Evolutionary conservation across 2,113 vertebrate species (phyloP), one percentile per base, ranked within the genome.

Genomic region (Anseranas semipalmata): DNA sequence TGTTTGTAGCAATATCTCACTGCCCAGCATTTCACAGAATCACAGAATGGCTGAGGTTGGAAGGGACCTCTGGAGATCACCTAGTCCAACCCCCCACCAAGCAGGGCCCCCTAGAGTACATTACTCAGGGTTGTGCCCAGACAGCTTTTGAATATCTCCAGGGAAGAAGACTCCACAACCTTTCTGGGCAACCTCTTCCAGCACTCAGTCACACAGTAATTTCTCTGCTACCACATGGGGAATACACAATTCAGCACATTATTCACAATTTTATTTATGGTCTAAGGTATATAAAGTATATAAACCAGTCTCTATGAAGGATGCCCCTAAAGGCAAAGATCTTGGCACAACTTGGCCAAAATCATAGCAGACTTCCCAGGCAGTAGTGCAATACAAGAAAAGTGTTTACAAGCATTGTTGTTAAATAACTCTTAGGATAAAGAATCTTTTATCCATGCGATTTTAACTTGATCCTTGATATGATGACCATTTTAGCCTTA

Each of bases 231-330:
- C 68, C 15, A 45, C 3, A 1, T 55, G 35, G 19, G 25, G 25
- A n/a, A 45, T 25, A 25, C 0, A 1, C 27, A 77, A 19, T 43
- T 37, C 3, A 1, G 76, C 21, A 27, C 13, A 11, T 39, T 48
- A 70, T 43, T 88, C 25, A 43, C 39, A 22, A 22, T 60, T 73
- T 81, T 66, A 14, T 63, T 71, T 89, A 32, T 67, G 30, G 8
- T 68, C 27, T 37, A 53, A 87, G 35, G 15, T 65, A 33, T 18
- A 10, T 67, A 73, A 79, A 15, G 15, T 65, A 33, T 18, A 10
- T 67, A 73, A 79, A 15, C 32, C 48, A 60, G 22, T 41, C 39
- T 60, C 41, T 27, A 8, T 16, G 62, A 73, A 85, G 20, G 24
- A 79, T 11, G 13, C 4, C 78, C 22, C 24, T 39, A 84, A 74